A percentile compares a stretch with the other conserved stretches of the same genome.
phyloP scores from a whole-genome alignment of 2,797 vertebrate species.

The Mus caroli region DNA sequence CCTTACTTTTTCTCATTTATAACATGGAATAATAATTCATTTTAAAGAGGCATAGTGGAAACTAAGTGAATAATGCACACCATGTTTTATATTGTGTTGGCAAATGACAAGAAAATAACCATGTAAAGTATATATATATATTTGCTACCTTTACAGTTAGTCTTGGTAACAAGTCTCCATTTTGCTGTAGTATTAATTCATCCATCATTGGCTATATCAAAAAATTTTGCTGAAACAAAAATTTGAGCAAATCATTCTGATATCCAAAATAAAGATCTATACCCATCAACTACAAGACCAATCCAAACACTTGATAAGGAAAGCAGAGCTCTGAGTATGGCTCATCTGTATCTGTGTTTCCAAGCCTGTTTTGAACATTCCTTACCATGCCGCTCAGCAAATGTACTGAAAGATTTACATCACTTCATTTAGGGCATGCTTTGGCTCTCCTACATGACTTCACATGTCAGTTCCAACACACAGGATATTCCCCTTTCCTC shows the following conservation, averaged over 20 bases:
- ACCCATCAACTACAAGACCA: background rate
- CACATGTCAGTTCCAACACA: background rate
- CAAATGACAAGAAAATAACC: background rate
- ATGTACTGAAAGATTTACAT: background rate
- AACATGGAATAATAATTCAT: constrained; percentile 24
- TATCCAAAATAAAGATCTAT: background rate
- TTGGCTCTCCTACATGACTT: background rate
- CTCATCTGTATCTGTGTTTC: background rate
- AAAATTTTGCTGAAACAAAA: constrained; percentile 11
- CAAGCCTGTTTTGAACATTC: background rate
- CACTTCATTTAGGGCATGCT: background rate
- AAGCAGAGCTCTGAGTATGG: background rate
- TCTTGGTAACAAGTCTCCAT: background rate
- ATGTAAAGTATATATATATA: background rate
- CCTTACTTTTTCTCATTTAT: constrained; percentile 43
- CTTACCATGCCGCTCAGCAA: background rate
- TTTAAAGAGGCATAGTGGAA: background rate
- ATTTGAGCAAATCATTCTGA: background rate
- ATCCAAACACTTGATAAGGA: background rate
- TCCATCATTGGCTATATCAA: background rate
- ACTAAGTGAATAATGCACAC: background rate
- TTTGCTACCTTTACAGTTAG: background rate
- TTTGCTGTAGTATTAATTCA: background rate
- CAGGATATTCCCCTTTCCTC: background rate
- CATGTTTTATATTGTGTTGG: background rate